Percentiles rank a stretch among this genome's conserved stretches.
Evolutionary conservation across 2,888 invertebrate genomes (phyloP).

Genomic region (Drosophila hawaiiensis): DNA sequence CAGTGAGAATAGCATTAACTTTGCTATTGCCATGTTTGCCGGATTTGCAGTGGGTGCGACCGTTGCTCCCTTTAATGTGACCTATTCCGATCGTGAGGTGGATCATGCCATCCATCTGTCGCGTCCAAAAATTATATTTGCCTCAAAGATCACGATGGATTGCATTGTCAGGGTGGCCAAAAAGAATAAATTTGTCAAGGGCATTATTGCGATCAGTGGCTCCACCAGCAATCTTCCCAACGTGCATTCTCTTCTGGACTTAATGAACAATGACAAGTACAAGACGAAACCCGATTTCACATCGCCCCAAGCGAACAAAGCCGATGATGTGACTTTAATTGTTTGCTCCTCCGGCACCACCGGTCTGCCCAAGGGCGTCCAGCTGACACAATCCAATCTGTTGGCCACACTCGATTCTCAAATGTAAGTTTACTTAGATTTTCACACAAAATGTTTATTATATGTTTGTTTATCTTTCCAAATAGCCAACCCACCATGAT

Average conservation of each 20-base stretch:
- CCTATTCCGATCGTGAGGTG: slow-evolving; percentile 88
- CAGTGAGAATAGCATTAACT: slow-evolving; percentile 87
- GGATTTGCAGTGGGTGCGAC: slow-evolving; percentile 86
- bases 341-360: slow-evolving; percentile 93
- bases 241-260: slow-evolving; percentile 67
- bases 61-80: slow-evolving; percentile 87
- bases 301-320: slow-evolving; percentile 86
- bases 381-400: slow-evolving; percentile 90
- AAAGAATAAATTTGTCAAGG: slow-evolving; percentile 86
- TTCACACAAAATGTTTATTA: not conserved
- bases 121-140: slow-evolving; percentile 90
- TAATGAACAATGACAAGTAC: slow-evolving; percentile 76
- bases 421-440: slow-evolving; percentile 63
- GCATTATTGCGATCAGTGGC: slow-evolving; percentile 87
- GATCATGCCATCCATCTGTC: slow-evolving; percentile 89
- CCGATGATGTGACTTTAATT: slow-evolving; percentile 88
- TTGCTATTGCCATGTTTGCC: slow-evolving; percentile 86
- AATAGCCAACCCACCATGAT: slow-evolving; percentile 74
- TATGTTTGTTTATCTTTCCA: not conserved
- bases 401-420: slow-evolving; percentile 83
- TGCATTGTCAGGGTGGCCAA: slow-evolving; percentile 87
- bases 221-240: slow-evolving; percentile 59
- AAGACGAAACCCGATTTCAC: slow-evolving; percentile 84
- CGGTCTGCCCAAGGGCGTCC: slow-evolving; percentile 92
- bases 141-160: slow-evolving; percentile 87